Evolutionary conservation across 2,797 vertebrate species (phyloP), one percentile per base, ranked within the genome.

Genomic region (Gouania willdenowi): DNA sequence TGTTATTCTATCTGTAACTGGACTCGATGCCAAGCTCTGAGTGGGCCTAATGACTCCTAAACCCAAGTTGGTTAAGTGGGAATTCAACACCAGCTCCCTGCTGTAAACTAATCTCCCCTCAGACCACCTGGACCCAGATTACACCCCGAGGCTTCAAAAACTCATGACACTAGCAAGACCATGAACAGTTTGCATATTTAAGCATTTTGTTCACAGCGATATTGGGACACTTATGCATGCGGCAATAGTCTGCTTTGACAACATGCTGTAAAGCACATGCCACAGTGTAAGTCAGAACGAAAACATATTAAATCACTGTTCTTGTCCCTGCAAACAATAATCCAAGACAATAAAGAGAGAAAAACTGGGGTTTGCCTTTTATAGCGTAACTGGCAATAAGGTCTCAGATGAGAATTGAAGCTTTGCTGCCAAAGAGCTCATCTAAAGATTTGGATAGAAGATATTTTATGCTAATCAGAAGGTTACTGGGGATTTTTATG

Each of bases 1-100:
- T 68, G 86, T 84, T 49, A 87, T 73, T 75, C 81, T 85, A 86
- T 84, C 82, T 66, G 71, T 73, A 81, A 85, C 66, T 63, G 60
- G 79, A 80, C 57, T 66, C 76, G 25, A 40, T 44, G 37, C 64
- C 53, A 53, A 66, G 23, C 70, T 67, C 66, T 54, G 74, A 83
- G 66, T 62, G 71, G 46, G 51, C 62, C 71, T 85, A 84, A 86
- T 82, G 81, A 81, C 65, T 82, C 49, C 57, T 53, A 58, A 76
- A 68, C 63, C 64, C 47, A 41, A 48, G 75, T 61, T 79, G 72
- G 79, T 84, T 79, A 76, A 79, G 72, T 69, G 62, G 78, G 69
- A 86, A 84, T 59, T 40, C 45, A 66, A 83, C 71, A 79, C 82
- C 61, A 45, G 31, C 12, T 6, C 35, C 32, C 58, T 38, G 40